These are phyloP conservation scores for Spinus pinus DNA, from an alignment of 2,797 vertebrate genomes.

Conservation along the genomic window DNA sequence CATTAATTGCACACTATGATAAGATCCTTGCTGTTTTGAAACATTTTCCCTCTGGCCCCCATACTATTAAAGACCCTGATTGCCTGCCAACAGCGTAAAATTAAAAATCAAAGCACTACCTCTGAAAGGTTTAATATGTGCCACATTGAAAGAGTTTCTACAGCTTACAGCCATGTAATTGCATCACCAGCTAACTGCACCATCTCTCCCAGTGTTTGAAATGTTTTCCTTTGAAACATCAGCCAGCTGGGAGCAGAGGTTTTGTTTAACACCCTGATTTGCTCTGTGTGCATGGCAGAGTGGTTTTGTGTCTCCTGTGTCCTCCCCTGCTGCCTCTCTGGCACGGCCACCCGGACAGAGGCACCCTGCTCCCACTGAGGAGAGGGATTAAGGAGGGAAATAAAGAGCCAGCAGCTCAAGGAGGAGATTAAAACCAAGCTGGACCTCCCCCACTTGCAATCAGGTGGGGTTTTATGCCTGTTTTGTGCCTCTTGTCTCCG, in stretches of 20 bases:
- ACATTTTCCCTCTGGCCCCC: slow-evolving; percentile 79
- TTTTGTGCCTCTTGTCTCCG: fast-evolving
- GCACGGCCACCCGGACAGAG: fast-evolving
- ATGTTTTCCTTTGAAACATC: slow-evolving; percentile 71
- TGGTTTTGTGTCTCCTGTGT: neutral
- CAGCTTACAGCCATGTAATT: slow-evolving; percentile 73
- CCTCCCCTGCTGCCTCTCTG: neutral
- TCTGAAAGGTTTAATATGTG: slow-evolving; percentile 77
- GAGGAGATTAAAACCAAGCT: neutral
- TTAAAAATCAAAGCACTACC: slow-evolving; percentile 80
- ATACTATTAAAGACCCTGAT: slow-evolving; percentile 78
- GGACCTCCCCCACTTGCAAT: neutral
- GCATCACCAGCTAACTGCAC: slow-evolving; percentile 67
- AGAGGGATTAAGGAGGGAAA: neutral
- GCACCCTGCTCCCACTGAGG: neutral
- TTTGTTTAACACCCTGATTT: slow-evolving; percentile 53
- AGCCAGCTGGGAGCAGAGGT: slow-evolving; percentile 57
- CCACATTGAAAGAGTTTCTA: slow-evolving; percentile 66
- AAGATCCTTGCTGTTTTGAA: slow-evolving; percentile 81
- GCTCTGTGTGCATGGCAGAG: neutral
- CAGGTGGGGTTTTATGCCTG: neutral
- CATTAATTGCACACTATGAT: slow-evolving; percentile 81
- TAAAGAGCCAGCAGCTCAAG: neutral
- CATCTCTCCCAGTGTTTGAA: slow-evolving; percentile 55
- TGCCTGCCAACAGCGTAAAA: slow-evolving; percentile 80